Base-by-base conservation (phyloP, 2,113 vertebrate species). In the Anser brachyrhynchus region DNA sequence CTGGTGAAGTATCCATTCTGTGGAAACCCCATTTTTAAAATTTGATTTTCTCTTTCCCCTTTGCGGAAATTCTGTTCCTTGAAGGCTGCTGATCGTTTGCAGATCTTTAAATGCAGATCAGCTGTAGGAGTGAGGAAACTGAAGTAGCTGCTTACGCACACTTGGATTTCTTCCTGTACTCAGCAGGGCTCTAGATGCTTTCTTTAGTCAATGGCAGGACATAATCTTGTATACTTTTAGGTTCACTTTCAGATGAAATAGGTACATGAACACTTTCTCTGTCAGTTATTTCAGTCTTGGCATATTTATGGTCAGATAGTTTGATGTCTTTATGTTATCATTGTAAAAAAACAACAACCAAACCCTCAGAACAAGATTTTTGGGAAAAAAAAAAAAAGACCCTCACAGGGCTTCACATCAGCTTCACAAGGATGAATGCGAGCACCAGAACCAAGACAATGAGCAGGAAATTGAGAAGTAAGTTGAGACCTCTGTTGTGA, bases 381-480 rank as follows among this genome's bases (percentile, higher is more conserved):
- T 66, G 54, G 61, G 20, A 3, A 41, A 81, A 18, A 72, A 81
- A 18, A 72, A 81, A 80, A 55, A 9, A 29, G 58, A 83, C 26
- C 13, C 51, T 78, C 3, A 0, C 23, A 54, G 37, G 26, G 16
- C 43, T 67, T 98, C 96, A 98, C 96, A 98, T 97, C 65, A 98
- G 96, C 94, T 98, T 98, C 65, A 98, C 98, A 25, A 98, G 97
- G 81, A 98, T 98, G 85, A 98, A 98, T n/a, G 98, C 93, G 0
- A 98, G 97, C 87, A 98, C 96, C 31, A 98, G 96, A 72, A 98
- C 98, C 91, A 98, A 88, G 73, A 98, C 64, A 85, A 98, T 98
- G 70, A 98, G 98, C 74, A 98, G 93, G 80, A 98, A 98, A 92
- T 98, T 98, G 84, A 98, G 98, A 57, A 98, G 84, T 37, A 98